Percentiles rank a stretch among this genome's conserved stretches.
These are phyloP conservation scores for Phylloscopus whistleri DNA, from an alignment of 2,113 vertebrate genomes.

Conservation along the genomic window DNA sequence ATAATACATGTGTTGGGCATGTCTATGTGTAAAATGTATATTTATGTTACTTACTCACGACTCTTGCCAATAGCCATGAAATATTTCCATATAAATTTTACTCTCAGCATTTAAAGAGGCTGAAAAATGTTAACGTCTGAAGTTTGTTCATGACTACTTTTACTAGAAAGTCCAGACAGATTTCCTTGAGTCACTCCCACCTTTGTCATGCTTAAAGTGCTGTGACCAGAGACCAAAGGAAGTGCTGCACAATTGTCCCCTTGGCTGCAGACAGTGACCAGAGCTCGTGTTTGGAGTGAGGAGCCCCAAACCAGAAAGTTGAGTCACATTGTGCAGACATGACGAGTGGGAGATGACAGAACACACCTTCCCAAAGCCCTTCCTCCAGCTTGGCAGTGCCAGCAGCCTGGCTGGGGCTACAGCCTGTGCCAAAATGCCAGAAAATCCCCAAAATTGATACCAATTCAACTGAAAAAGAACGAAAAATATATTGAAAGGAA, in stretches of 20 bases:
- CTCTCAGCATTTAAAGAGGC: not conserved
- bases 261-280: not conserved
- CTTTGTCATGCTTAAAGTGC: not conserved
- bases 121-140: not conserved
- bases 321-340: not conserved
- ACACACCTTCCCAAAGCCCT: not conserved
- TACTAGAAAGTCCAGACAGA: slow-evolving; percentile 45
- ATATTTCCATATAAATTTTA: not conserved
- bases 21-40: not conserved
- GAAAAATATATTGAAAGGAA: not conserved
- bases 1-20: not conserved
- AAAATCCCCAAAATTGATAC: not conserved
- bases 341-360: not conserved
- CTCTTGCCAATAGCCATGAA: not conserved
- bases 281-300: not conserved
- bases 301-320: not conserved
- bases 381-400: not conserved
- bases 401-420: not conserved
- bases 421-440: not conserved
- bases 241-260: not conserved
- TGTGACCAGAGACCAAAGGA: not conserved
- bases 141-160: not conserved
- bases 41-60: not conserved
- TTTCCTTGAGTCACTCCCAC: not conserved
- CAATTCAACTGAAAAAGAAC: not conserved